A percentile compares a stretch with the other conserved stretches of the same genome.
Evolutionary conservation across 2,888 invertebrate species (phyloP).

Genomic region (Pedicia rivosa): DNA sequence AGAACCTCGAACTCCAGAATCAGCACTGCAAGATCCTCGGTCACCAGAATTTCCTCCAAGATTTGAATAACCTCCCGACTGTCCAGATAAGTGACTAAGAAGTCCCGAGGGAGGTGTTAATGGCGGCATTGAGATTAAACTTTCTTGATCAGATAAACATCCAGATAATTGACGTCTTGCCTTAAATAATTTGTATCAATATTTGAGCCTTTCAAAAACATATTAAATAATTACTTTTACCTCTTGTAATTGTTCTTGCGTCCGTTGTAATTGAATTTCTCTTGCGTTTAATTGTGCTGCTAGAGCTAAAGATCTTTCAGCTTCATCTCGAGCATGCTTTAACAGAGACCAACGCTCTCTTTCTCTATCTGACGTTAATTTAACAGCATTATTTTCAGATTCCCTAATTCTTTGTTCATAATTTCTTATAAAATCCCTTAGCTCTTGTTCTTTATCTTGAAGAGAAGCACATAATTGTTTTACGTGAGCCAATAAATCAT

Average conservation of each 20-base stretch:
- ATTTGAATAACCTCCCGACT: conserved; percentile 19
- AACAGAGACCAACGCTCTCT: conserved; percentile 77
- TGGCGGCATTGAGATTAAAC: conserved; percentile 54
- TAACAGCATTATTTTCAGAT: conserved; percentile 46
- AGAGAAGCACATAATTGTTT: conserved; percentile 85
- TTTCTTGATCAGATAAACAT: conserved; percentile 74
- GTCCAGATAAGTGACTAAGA: conserved; percentile 25
- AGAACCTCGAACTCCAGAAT: conserved; percentile 55
- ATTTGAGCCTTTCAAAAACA: conserved; percentile 6
- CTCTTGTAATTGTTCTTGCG: conserved; percentile 73
- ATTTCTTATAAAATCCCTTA: conserved; percentile 85
- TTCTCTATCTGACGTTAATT: conserved; percentile 54
- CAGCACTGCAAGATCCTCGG: conserved; percentile 72
- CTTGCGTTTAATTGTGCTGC: conserved; percentile 77
- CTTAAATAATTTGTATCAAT: no score
- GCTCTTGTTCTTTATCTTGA: conserved; percentile 87
- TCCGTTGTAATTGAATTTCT: conserved; percentile 70
- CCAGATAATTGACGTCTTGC: conserved; percentile 63
- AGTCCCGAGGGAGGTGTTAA: conserved; percentile 42
- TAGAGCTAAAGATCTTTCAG: conserved; percentile 70
- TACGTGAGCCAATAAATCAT: conserved; percentile 85
- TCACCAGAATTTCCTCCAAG: conserved; percentile 33
- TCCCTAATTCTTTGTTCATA: conserved; percentile 82
- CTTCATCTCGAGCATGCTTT: conserved; percentile 78
- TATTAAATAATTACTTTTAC: no score